These are phyloP conservation scores for Pecten maximus DNA, from an alignment of 2,888 invertebrate genomes.

Conservation along the genomic window DNA sequence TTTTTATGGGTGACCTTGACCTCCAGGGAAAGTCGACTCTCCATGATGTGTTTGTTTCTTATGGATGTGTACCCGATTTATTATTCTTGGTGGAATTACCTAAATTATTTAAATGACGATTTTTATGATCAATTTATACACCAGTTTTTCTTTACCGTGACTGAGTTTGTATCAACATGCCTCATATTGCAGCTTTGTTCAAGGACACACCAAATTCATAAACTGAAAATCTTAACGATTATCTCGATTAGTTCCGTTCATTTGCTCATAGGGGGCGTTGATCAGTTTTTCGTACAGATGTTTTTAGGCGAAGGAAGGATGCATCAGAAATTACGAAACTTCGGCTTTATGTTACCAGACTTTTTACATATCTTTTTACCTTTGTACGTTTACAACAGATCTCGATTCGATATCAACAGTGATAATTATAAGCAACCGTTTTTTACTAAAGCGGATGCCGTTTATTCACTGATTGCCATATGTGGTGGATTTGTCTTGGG, in stretches of 20 bases:
- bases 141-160: slow-evolving; percentile 72
- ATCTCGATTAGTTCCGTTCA: slow-evolving; percentile 68
- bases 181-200: slow-evolving; percentile 67
- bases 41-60: slow-evolving; percentile 65
- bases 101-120: slow-evolving; percentile 74
- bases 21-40: slow-evolving; percentile 50
- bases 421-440: neutral
- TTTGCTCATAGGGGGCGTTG: slow-evolving; percentile 67
- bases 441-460: neutral
- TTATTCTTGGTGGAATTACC: slow-evolving; percentile 74
- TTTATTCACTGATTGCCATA: neutral
- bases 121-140: slow-evolving; percentile 67
- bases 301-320: slow-evolving; percentile 58
- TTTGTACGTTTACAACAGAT: neutral
- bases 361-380: slow-evolving; percentile 80
- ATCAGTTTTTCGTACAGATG: slow-evolving; percentile 72
- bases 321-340: slow-evolving; percentile 67
- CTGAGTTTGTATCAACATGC: slow-evolving; percentile 67
- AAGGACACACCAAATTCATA: slow-evolving; percentile 48
- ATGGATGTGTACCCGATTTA: slow-evolving; percentile 74
- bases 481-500: slow-evolving; percentile 41
- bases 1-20: slow-evolving; percentile 55
- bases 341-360: slow-evolving; percentile 71
- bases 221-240: slow-evolving; percentile 67
- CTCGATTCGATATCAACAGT: neutral